These are phyloP conservation scores for Plemyria rubiginata DNA, from an alignment of 2,888 invertebrate species.

Conservation along the genomic window DNA sequence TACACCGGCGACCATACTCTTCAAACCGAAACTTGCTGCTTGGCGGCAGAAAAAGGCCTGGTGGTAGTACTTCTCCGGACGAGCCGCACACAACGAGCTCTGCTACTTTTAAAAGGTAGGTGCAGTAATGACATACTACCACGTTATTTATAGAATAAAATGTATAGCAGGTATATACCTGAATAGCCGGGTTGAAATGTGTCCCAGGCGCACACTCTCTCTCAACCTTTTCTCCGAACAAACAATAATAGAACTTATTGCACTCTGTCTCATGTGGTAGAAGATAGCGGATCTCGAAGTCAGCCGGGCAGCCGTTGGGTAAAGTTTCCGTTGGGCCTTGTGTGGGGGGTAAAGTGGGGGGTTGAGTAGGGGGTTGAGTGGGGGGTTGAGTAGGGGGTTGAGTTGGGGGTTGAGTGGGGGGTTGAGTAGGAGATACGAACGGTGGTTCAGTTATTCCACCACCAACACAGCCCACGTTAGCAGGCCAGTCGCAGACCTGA, in stretches of 20 bases:
- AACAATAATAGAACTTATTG: constrained; percentile 11
- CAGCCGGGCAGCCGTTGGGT: constrained; percentile 56
- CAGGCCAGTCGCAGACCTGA: constrained; percentile 10
- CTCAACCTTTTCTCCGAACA: constrained; percentile 3
- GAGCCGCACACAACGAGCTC: too few relatives aligned
- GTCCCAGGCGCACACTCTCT: constrained; percentile 1
- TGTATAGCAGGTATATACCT: too few relatives aligned
- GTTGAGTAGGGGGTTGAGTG: too few relatives aligned
- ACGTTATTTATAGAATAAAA: too few relatives aligned
- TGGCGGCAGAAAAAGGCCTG: too few relatives aligned
- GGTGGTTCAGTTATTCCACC: neutral
- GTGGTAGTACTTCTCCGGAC: too few relatives aligned
- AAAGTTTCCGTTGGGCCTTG: constrained; percentile 33
- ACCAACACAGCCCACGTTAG: neutral
- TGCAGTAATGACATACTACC: too few relatives aligned
- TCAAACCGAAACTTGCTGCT: too few relatives aligned
- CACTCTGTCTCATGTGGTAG: constrained; percentile 59
- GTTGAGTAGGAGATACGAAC: neutral
- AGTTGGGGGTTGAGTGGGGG: neutral
- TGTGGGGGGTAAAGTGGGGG: neutral
- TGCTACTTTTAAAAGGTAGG: too few relatives aligned
- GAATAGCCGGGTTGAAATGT: neutral
- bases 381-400: too few relatives aligned
- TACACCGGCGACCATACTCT: too few relatives aligned
- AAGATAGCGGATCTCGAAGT: constrained; percentile 48